These are phyloP conservation scores for Buathra laborator DNA, from an alignment of 2,888 invertebrate genomes.

Conservation along the genomic window DNA sequence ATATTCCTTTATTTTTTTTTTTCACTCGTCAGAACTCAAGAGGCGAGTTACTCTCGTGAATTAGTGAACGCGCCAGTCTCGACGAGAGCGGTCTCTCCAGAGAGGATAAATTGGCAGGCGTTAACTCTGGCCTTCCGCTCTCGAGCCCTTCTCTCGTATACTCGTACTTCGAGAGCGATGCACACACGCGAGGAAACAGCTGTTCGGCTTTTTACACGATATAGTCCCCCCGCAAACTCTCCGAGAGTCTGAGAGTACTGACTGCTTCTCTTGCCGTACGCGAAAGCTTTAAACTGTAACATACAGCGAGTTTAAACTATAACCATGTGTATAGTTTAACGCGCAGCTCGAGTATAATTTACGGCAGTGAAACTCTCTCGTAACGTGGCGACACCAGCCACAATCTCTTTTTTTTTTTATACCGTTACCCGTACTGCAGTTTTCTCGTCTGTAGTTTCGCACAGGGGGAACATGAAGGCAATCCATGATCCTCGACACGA, in stretches of 20 bases:
- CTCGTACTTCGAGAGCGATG: not conserved
- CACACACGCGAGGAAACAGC: conserved; percentile 69
- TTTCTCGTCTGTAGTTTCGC: conserved; percentile 3
- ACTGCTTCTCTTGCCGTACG: conserved; percentile 10
- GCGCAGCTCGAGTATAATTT: not conserved
- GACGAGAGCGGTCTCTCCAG: conserved; percentile 58
- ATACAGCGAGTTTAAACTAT: not conserved
- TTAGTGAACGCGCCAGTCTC: conserved; percentile 57
- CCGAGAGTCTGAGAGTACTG: conserved; percentile 17
- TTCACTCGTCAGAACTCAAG: conserved; percentile 42
- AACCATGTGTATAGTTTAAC: not conserved
- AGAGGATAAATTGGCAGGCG: conserved; percentile 78
- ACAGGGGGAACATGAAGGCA: not conserved
- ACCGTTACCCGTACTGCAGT: conserved; percentile 5
- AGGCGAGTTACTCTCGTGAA: conserved; percentile 68
- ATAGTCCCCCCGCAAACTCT: conserved; percentile 71
- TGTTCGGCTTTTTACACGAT: conserved; percentile 73
- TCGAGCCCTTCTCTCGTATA: conserved; percentile 12
- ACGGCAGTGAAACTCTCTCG: conserved; percentile 22
- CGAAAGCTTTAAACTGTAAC: conserved; percentile 21
- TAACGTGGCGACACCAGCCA: conserved; percentile 7
- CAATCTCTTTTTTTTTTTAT: conserved; percentile 18
- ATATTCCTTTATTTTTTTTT: conserved; percentile 6
- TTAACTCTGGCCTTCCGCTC: conserved; percentile 72
- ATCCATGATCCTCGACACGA: conserved; percentile 1